phyloP scores from a whole-genome alignment of 1,140 invertebrate genomes.

The Triops longicaudatus region DNA sequence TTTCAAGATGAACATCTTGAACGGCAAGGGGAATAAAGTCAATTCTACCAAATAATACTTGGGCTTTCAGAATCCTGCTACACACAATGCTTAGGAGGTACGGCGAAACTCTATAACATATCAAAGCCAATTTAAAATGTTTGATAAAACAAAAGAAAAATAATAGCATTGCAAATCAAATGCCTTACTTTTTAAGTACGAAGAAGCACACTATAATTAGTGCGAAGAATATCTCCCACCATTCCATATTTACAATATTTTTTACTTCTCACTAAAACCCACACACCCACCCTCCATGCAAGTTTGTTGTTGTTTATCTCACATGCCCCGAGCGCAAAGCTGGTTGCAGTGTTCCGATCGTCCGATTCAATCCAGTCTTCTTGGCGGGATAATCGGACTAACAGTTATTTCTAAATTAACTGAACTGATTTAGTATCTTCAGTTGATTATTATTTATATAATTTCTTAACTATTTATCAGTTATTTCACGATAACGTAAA shows the following conservation, averaged over 20 bases:
- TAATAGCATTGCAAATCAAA: neutral
- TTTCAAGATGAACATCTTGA: conserved; percentile 21
- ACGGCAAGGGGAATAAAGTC: conserved; percentile 22
- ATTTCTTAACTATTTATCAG: no score
- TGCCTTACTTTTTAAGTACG: neutral
- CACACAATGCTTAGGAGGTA: conserved; percentile 20
- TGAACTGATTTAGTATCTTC: no score
- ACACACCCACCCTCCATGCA: no score
- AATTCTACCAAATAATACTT: conserved; percentile 21
- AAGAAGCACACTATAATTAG: neutral
- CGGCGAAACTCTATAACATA: conserved; percentile 18
- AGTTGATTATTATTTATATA: no score
- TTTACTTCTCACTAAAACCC: no score
- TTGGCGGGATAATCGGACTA: no score
- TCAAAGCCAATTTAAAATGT: neutral
- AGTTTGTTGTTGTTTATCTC: no score
- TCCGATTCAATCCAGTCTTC: no score
- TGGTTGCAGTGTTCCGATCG: no score
- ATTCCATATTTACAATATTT: neutral
- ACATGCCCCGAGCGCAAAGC: no score
- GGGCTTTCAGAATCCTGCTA: conserved; percentile 19
- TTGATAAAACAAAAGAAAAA: neutral
- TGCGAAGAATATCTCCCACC: neutral
- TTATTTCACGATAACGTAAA: no score
- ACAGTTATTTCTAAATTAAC: no score